Base-by-base conservation (phyloP, 2,797 vertebrate genomes). In the Gorsachius magnificus region DNA sequence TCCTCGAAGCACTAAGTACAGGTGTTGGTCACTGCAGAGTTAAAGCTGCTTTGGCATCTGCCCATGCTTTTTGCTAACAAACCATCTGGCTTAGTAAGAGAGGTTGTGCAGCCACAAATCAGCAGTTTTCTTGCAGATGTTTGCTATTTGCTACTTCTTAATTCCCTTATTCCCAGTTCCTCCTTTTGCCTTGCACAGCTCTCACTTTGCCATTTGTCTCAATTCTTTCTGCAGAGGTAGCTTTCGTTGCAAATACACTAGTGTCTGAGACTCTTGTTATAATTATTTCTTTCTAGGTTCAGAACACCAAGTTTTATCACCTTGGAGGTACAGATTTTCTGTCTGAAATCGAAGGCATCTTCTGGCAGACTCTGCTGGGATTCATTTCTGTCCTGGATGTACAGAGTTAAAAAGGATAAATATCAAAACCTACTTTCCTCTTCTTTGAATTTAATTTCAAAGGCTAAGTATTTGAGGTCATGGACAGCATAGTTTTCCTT, bases 101-200 rank as follows among this genome's bases (percentile, higher is more conserved):
- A 72, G 54, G 57, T 69, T 85, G 46, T 61, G 95, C 54, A 91
- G 38, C 43, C 66, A 65, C 82, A 87, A 72, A 92, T 96, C 89
- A 94, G 84, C 92, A 83, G 28, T 93, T 97, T 94, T 91, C 89
- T 93, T 96, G 90, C 84, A 96, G 89, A 88, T 96, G 95, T 90
- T 92, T 88, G 69, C 92, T 87, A 18, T 91, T 96, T 93, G 58
- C 80, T 96, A 6, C 53, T 87, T 87, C 77, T 89, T 69, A 70
- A 75, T 91, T 96, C 76, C n/a, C 43, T 82, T 86, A 56, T 35
- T 85, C 38, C 33, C 38, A 10, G n/a, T 71, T 87, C 31, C 35
- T 95, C 38, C 36, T 87, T 45, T 60, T 70, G 79, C 54, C 51
- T 83, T 0, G 5, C 31, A 60, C 31, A 57, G 48, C 43, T 92